Evolutionary conservation across 2,113 vertebrate genomes (phyloP).

Genomic region (Brachirus orientalis): DNA sequence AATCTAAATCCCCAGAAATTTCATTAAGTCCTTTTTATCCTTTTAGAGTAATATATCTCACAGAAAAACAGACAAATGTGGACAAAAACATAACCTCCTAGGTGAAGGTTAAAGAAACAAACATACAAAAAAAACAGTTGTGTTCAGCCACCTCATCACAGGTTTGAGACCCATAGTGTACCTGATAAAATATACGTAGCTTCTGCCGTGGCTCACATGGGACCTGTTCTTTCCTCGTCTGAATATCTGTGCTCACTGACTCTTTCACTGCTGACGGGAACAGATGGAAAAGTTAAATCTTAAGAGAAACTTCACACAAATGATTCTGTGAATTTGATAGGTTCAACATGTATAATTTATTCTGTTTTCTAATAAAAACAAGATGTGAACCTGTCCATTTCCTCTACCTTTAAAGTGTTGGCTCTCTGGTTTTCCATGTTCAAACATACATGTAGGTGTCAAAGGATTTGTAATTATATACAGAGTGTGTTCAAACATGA

Average conservation of each 20-base stretch:
- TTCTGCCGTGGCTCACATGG: constrained; percentile 94
- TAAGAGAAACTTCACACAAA: constrained; percentile 24
- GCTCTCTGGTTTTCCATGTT: not conserved
- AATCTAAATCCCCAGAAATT: no score
- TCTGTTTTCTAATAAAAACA: not conserved
- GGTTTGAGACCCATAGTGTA: constrained; percentile 54
- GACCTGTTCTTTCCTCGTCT: constrained; percentile 92
- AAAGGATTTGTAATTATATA: no score
- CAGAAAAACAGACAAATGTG: no score
- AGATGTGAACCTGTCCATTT: constrained; percentile 16
- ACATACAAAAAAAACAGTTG: no score
- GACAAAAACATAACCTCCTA: no score
- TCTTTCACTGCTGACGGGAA: constrained; percentile 91
- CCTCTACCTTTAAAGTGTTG: not conserved
- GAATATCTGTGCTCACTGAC: constrained; percentile 89
- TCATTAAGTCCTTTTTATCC: no score
- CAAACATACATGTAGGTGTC: not conserved
- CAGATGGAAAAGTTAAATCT: constrained; percentile 53
- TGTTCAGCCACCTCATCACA: constrained; percentile 6
- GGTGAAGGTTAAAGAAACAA: not conserved
- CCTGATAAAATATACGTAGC: constrained; percentile 98
- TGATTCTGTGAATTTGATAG: constrained; percentile 15
- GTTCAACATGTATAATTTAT: constrained; percentile 10
- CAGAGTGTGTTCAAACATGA: not conserved
- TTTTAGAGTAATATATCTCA: no score